These are phyloP conservation scores for Chamaetylas fuelleborni DNA, from an alignment of 2,113 vertebrate species.

Conservation along the genomic window DNA sequence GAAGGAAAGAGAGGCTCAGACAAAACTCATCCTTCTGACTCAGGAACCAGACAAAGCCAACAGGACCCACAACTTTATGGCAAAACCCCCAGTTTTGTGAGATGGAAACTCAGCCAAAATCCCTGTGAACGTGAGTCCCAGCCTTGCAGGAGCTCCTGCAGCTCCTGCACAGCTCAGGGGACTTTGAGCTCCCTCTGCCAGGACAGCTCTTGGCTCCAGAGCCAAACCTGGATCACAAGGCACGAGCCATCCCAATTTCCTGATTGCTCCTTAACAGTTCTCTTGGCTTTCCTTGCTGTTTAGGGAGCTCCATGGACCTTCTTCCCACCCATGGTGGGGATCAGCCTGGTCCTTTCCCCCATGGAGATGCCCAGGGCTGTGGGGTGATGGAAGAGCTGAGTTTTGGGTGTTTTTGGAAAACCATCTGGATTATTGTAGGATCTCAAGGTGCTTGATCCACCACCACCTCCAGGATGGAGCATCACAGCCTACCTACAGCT, in stretches of 20 bases:
- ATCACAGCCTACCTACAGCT: not conserved
- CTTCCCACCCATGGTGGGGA: fast-evolving
- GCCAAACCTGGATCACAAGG: not conserved
- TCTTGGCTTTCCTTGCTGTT: not conserved
- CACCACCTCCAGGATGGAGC: not conserved
- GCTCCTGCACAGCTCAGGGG: not conserved
- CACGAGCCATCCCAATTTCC: not conserved
- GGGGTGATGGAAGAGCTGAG: not conserved
- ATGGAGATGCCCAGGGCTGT: fast-evolving
- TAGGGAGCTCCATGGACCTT: not conserved
- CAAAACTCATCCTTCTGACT: not conserved
- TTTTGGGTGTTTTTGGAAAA: not conserved
- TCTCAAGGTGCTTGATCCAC: not conserved
- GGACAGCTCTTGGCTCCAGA: not conserved
- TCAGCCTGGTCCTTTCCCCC: not conserved
- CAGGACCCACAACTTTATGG: not conserved
- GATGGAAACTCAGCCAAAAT: not conserved
- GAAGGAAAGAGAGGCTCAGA: not conserved
- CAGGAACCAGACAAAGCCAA: not conserved
- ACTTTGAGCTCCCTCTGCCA: not conserved
- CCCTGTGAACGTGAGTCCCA: not conserved
- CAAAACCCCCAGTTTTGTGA: not conserved
- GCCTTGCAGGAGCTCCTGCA: not conserved
- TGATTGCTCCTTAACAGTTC: fast-evolving
- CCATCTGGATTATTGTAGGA: not conserved